A percentile compares a stretch with the other conserved stretches of the same genome.
These are phyloP conservation scores for Neolamprologus sp. DNA, from an alignment of 2,113 vertebrate genomes.

Conservation along the genomic window DNA sequence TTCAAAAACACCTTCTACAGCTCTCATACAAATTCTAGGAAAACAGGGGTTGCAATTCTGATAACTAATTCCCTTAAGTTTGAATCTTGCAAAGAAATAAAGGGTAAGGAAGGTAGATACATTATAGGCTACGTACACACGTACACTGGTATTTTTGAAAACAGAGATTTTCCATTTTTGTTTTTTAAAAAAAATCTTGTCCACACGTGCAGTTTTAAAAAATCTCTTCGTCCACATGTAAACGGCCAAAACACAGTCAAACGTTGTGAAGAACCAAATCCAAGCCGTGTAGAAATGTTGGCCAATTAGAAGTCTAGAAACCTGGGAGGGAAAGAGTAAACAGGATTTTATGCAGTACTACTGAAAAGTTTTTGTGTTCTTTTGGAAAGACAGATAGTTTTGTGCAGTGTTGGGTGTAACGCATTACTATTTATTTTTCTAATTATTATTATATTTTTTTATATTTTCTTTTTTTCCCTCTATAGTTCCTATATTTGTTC, in stretches of 20 bases:
- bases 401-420: not conserved
- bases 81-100: accelerated
- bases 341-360: not conserved
- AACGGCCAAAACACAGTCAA: not conserved
- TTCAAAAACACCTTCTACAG: too few species aligned
- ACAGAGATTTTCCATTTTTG: not conserved
- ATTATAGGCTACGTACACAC: not conserved
- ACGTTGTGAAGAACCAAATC: not conserved
- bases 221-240: not conserved
- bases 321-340: not conserved
- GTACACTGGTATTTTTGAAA: not conserved
- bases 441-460: not conserved
- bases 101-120: not conserved
- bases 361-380: not conserved
- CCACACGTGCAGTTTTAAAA: not conserved
- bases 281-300: not conserved
- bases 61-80: too few species aligned
- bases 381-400: not conserved
- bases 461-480: not conserved
- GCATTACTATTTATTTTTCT: not conserved
- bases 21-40: too few species aligned
- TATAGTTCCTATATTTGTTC: not conserved
- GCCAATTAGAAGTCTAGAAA: not conserved
- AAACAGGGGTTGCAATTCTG: too few species aligned
- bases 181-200: accelerated